A percentile compares a stretch with the other conserved stretches of the same genome.
These are phyloP conservation scores for Thalassaphorura encarpata DNA, from an alignment of 1,140 invertebrate genomes.

Conservation along the genomic window DNA sequence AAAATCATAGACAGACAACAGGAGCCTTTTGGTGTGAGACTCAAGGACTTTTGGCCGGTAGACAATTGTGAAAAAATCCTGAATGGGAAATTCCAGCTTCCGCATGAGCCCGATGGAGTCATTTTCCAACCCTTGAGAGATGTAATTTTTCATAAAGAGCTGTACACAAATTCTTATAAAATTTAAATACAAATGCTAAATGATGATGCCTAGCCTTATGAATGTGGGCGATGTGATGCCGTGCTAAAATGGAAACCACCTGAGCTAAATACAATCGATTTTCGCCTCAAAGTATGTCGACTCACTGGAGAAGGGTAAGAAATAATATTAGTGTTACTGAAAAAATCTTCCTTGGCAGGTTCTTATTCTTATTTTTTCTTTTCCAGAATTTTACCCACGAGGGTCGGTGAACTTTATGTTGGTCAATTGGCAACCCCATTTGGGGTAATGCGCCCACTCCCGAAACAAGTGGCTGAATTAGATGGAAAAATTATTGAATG, in stretches of 20 bases:
- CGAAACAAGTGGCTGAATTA: conserved; percentile 62
- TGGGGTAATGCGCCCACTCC: conserved; percentile 56
- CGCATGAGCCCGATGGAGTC: conserved; percentile 93
- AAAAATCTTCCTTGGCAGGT: not conserved
- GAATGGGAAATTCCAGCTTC: conserved; percentile 63
- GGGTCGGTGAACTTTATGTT: conserved; percentile 69
- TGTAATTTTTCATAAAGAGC: conserved; percentile 37
- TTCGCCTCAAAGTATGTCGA: conserved; percentile 69
- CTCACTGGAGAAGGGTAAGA: conserved; percentile 60
- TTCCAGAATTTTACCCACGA: conserved; percentile 58
- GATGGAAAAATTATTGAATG: conserved; percentile 97
- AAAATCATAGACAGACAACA: conserved; percentile 59
- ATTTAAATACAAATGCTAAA: not conserved
- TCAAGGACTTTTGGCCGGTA: conserved; percentile 84
- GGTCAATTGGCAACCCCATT: conserved; percentile 58
- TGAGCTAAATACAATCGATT: conserved; percentile 90
- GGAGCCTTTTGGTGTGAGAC: conserved; percentile 79
- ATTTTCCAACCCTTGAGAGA: conserved; percentile 91
- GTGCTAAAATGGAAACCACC: conserved; percentile 98
- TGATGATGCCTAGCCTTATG: conserved; percentile 55
- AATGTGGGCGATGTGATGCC: conserved; percentile 63
- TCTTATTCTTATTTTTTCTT: conserved; percentile 10
- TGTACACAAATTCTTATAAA: not conserved
- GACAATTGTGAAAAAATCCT: conserved; percentile 39
- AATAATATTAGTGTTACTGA: conserved; percentile 12